Conservation (phyloP, 2,113 vertebrate genomes). For the Brachypteracias leptosomus region DNA sequence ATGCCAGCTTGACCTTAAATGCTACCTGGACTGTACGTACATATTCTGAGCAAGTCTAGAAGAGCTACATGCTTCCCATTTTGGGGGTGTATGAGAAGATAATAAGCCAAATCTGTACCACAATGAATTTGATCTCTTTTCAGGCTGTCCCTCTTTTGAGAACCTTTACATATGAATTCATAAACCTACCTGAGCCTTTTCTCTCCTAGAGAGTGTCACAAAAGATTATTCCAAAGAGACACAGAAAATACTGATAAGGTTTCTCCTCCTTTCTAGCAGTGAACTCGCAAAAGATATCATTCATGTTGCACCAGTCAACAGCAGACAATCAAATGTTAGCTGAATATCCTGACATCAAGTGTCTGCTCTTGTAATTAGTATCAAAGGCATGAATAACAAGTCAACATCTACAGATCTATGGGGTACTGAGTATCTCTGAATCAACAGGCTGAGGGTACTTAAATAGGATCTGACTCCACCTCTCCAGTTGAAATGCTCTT, state of each 20-base stretch:
- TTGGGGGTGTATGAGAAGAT: neutral
- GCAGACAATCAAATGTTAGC: neutral
- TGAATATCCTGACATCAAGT: neutral
- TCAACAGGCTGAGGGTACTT: neutral
- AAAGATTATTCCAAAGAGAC: neutral
- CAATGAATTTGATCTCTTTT: neutral
- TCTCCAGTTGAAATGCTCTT: neutral
- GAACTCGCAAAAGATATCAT: neutral
- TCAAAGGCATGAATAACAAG: neutral
- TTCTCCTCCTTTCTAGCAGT: neutral
- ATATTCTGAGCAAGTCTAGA: neutral
- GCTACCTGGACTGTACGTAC: neutral
- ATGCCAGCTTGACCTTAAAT: slow-evolving; percentile 27
- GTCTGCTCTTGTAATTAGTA: neutral
- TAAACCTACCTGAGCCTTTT: neutral
- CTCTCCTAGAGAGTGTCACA: neutral
- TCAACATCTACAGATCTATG: neutral
- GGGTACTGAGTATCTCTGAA: neutral
- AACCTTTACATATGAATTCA: neutral
- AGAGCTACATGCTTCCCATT: neutral
- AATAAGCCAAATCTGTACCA: neutral
- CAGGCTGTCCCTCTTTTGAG: neutral
- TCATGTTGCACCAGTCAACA: neutral
- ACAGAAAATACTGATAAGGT: neutral
- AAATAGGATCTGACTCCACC: neutral